Evolutionary conservation across 2,888 invertebrate genomes (phyloP).

Genomic region (Fragum sueziense): DNA sequence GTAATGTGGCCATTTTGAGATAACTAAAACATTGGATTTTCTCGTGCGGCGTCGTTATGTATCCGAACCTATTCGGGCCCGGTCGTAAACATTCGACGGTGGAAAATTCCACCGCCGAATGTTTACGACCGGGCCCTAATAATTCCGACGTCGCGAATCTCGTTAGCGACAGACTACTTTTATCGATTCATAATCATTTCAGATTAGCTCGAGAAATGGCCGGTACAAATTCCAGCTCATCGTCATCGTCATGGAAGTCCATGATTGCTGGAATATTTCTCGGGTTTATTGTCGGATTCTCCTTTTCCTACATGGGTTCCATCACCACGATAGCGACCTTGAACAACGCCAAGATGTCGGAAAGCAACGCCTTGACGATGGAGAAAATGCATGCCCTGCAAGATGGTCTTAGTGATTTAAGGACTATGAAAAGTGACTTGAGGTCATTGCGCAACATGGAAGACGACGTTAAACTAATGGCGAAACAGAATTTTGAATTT

Average conservation of each 20-base stretch:
- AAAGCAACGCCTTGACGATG: not conserved
- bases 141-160: too few relatives aligned
- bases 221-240: not conserved
- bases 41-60: too few relatives aligned
- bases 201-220: not conserved
- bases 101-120: too few relatives aligned
- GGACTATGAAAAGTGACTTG: not conserved
- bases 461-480: not conserved
- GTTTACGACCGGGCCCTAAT: too few relatives aligned
- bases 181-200: too few relatives aligned
- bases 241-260: not conserved
- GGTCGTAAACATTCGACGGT: too few relatives aligned
- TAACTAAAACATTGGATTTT: too few relatives aligned
- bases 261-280: constrained; percentile 9
- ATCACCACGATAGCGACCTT: not conserved
- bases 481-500: constrained; percentile 3
- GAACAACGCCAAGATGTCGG: not conserved
- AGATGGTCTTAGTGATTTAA: not conserved
- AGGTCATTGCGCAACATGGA: not conserved
- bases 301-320: constrained; percentile 9
- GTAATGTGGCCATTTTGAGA: too few relatives aligned
- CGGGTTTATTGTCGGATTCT: constrained; percentile 12
- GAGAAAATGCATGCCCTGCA: not conserved
- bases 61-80: too few relatives aligned
- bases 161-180: too few relatives aligned